phyloP scores from a whole-genome alignment of 2,113 vertebrate species.

The Phycodurus eques region DNA sequence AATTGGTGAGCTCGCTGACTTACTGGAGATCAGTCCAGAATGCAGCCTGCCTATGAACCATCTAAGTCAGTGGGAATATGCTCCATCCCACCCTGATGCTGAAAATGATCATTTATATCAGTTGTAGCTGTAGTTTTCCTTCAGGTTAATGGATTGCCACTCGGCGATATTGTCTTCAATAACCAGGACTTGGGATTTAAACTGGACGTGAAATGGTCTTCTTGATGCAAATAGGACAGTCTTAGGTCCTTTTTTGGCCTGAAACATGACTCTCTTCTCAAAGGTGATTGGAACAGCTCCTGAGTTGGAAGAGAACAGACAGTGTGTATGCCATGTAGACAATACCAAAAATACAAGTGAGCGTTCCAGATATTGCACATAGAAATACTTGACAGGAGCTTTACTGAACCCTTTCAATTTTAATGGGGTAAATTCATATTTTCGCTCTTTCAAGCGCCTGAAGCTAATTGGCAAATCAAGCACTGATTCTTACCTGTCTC shows the following conservation, averaged over 20 bases:
- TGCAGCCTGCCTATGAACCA: not conserved
- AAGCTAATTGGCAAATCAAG: not conserved
- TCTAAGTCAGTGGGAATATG: not conserved
- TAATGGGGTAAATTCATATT: not conserved
- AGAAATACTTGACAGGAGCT: not conserved
- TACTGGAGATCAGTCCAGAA: not conserved
- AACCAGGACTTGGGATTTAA: slow-evolving; percentile 14
- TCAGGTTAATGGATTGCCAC: slow-evolving; percentile 3
- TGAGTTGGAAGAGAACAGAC: slow-evolving; percentile 30
- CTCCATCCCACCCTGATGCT: not conserved
- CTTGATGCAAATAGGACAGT: slow-evolving; percentile 12
- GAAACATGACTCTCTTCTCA: slow-evolving; percentile 17
- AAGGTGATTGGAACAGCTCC: slow-evolving; percentile 12
- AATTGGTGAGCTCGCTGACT: not conserved
- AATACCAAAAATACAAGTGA: not conserved
- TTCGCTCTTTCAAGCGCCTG: not conserved
- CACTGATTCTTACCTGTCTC: slow-evolving; percentile 42
- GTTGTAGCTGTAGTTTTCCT: slow-evolving; percentile 59
- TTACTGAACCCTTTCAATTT: not conserved
- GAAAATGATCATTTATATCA: slow-evolving; percentile 20
- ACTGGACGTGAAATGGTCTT: slow-evolving; percentile 7
- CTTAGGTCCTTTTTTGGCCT: slow-evolving; percentile 9
- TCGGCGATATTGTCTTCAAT: slow-evolving; percentile 13
- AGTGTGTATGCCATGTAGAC: slow-evolving; percentile 13
- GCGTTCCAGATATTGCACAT: not conserved